Evolutionary conservation across 2,888 invertebrate species (phyloP), one percentile per base, ranked within the genome.

Genomic region (Hypsopygia costalis): DNA sequence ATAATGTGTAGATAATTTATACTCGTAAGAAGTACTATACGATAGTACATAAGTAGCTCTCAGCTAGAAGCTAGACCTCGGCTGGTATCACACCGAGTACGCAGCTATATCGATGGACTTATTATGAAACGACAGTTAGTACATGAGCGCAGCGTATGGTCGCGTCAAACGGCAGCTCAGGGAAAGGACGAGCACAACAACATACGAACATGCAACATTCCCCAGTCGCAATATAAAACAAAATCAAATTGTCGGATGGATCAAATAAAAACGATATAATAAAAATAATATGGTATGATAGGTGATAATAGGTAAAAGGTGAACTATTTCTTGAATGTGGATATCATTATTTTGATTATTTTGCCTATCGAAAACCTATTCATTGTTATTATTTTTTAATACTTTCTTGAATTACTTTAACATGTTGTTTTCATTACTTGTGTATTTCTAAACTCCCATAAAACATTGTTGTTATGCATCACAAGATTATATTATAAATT

Each of bases 151-250:
- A 16, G 16, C 16, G 2, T 16, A 16, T 16, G 16, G 16, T 16
- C 36, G 42, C 52, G 47, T 41, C 52, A 69, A 67, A 71, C 64
- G 68, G 47, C 69, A 77, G 68, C 50, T 69, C 70, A 70, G 60
- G 51, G 46, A 50, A 4, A 40, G 51, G 45, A 69, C 55, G 60
- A 62, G 60, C 58, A 73, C 64, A 66, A 64, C 52, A 62, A 61
- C 50, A 58, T 55, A 72, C 65, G 48, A 61, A 56, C 87, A 87
- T 87, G 87, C 87, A 81, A 75, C 88, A 88, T 87, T 88, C 86
- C 85, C 86, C 87, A 88, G 87, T 87, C 86, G 86, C 86, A 77
- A 71, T 82, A 68, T 62, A 71, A 81, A 82, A 75, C 57, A 61
- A 71, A 76, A 78, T 59, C 52, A 74, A 78, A 78, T 76, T 86